Conservation (phyloP, 2,888 invertebrate genomes). For the Oscheius onirici region DNA sequence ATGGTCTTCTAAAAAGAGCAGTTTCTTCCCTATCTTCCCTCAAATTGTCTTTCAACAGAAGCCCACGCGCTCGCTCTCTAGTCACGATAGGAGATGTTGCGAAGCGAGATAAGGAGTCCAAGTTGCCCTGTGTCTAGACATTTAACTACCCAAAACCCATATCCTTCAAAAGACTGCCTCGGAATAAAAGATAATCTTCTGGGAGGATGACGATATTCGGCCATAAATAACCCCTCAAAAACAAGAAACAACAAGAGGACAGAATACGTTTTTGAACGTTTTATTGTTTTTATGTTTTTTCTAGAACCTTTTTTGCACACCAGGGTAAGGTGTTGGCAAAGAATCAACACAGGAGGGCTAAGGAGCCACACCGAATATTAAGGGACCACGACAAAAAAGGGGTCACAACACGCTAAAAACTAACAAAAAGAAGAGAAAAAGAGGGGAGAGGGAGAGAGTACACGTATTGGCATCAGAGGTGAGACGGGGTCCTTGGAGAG, state of each 20-base stretch:
- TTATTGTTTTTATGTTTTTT: conserved; percentile 13
- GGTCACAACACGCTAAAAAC: background rate
- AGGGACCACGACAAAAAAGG: background rate
- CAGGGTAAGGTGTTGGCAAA: no score
- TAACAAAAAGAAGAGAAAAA: conserved; percentile 1
- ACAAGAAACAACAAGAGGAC: background rate
- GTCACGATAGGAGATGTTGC: no score
- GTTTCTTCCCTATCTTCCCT: no score
- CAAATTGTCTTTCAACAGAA: no score
- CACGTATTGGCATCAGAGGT: conserved; percentile 28
- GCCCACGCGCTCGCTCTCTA: no score
- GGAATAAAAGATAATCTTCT: no score
- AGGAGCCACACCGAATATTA: background rate
- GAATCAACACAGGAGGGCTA: background rate
- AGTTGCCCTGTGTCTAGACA: no score
- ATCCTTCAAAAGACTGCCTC: no score
- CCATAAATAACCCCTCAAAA: background rate
- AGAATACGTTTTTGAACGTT: conserved; percentile 9
- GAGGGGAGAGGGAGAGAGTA: conserved; percentile 1
- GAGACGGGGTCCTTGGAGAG: background rate
- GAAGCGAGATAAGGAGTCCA: no score
- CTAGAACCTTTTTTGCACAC: background rate
- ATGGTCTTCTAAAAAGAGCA: no score
- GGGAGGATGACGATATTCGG: background rate
- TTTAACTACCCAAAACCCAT: no score